Base-by-base conservation (phyloP, 1,140 invertebrate genomes). In the Megalopta genalis region DNA sequence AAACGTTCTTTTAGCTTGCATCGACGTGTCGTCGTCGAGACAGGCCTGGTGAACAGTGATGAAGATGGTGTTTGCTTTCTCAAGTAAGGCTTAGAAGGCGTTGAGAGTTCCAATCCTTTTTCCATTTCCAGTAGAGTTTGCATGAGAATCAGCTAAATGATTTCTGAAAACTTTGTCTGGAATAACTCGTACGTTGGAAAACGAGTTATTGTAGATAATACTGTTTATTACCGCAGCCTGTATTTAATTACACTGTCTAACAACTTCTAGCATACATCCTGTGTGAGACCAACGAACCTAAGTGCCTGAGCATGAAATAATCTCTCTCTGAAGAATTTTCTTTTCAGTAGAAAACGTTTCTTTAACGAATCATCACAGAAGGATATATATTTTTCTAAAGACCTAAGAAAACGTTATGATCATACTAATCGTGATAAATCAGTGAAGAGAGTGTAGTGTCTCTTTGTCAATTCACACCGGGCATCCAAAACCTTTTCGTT, bases 401-500 rank as follows among this genome's bases (percentile, higher is more conserved):
- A 57, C n/a, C n/a, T 57, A 9, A n/a, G 54, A 57, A n/a, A 57
- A 9, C 18, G 6, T n/a, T n/a, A 57, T 21, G 52, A 54, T 21
- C n/a, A 57, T 57, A n/a, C 54, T 57, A 57, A 57, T 57, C 21
- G 54, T n/a, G 54, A 57, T 57, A 57, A 57, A 57, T 57, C 54
- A 21, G n/a, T 57, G 8, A 57, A 57, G 7, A n/a, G 21, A 64
- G 32, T 32, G 32, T 32, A 32, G 32, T 32, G 32, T 32, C 1
- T 54, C 64, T 60, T 25, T 73, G 60, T 64, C 14, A 52, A 42
- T 88, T 91, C 88, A 91, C 88, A 76, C 81, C 81, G 83, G 87
- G 89, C 88, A 91, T 87, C 90, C 83, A 90, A 89, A 88, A 88
- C 81, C 79, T 91, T 92, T 88, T 91, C 87, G 88, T 92, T 92